A percentile compares a stretch with the other conserved stretches of the same genome.
These are phyloP conservation scores for Eurytoma adleriae DNA, from an alignment of 2,888 invertebrate genomes.

Conservation along the genomic window DNA sequence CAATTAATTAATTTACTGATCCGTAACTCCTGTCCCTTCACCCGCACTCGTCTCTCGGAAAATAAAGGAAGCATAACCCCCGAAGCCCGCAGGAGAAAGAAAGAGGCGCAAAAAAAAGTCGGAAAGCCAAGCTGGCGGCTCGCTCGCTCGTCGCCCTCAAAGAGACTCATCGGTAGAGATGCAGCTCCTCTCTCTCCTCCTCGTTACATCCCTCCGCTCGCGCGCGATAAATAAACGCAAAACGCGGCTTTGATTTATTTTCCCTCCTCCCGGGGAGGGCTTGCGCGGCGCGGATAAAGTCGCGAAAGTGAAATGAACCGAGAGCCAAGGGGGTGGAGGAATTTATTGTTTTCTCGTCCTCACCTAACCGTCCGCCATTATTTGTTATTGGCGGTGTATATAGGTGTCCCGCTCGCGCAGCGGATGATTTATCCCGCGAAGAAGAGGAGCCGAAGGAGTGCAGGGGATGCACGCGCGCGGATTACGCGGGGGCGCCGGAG, in stretches of 20 bases:
- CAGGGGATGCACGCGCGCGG: neutral
- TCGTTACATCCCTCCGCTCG: neutral
- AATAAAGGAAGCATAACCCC: slow-evolving; percentile 7
- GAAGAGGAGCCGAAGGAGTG: neutral
- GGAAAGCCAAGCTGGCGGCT: neutral
- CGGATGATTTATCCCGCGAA: slow-evolving; percentile 22
- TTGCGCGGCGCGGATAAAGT: slow-evolving; percentile 20
- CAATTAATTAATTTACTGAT: slow-evolving; percentile 6
- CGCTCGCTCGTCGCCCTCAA: slow-evolving; percentile 21
- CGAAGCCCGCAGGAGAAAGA: neutral
- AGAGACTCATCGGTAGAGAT: slow-evolving; percentile 27
- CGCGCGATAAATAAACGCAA: slow-evolving; percentile 54
- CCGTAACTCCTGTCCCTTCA: neutral
- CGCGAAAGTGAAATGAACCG: too few relatives aligned
- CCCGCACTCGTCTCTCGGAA: neutral
- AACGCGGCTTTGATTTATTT: slow-evolving; percentile 60
- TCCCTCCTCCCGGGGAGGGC: slow-evolving; percentile 52
- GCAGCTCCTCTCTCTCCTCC: neutral
- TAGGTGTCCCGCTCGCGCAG: neutral
- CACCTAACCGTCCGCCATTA: slow-evolving; percentile 21
- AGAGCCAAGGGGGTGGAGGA: neutral
- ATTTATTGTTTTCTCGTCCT: slow-evolving; percentile 48
- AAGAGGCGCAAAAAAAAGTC: slow-evolving; percentile 3
- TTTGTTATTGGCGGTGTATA: slow-evolving; percentile 27
- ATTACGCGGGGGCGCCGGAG: too few relatives aligned